These are phyloP conservation scores for Microhierax caerulescens DNA, from an alignment of 2,797 vertebrate genomes.

Conservation along the genomic window DNA sequence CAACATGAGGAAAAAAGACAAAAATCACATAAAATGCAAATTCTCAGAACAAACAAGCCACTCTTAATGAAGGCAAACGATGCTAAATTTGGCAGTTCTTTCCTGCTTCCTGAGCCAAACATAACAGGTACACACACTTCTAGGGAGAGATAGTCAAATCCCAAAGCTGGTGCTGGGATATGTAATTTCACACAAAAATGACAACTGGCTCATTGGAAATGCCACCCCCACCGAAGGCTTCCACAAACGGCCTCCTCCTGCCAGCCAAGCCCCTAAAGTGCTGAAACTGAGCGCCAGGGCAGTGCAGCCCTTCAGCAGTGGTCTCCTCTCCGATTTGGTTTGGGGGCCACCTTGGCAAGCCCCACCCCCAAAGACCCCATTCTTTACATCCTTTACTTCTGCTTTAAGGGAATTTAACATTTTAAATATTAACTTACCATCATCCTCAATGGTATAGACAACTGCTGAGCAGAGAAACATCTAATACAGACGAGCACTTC, in stretches of 20 bases:
- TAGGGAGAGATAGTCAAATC: background rate
- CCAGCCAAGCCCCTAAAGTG: fast-evolving
- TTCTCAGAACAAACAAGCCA: slow-evolving; percentile 23
- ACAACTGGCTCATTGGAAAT: slow-evolving; percentile 30
- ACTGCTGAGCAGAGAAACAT: background rate
- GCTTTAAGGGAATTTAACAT: background rate
- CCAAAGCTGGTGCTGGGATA: background rate
- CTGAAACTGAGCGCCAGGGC: fast-evolving
- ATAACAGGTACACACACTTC: slow-evolving; percentile 35
- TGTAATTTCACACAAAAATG: slow-evolving; percentile 27
- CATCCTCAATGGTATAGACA: background rate
- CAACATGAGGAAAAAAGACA: background rate
- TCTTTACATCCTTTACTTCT: background rate
- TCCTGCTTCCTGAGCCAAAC: slow-evolving; percentile 24
- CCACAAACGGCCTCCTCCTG: background rate
- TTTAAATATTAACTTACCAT: background rate
- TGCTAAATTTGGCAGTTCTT: background rate
- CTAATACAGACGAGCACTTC: background rate
- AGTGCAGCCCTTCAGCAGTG: background rate
- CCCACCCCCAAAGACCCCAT: background rate
- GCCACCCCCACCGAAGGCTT: background rate
- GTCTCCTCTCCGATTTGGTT: background rate
- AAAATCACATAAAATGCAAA: background rate
- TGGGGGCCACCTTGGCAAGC: background rate
- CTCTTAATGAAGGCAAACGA: background rate